Conservation (phyloP, 2,888 invertebrate species). For the Gonocerus acuteangulatus region DNA sequence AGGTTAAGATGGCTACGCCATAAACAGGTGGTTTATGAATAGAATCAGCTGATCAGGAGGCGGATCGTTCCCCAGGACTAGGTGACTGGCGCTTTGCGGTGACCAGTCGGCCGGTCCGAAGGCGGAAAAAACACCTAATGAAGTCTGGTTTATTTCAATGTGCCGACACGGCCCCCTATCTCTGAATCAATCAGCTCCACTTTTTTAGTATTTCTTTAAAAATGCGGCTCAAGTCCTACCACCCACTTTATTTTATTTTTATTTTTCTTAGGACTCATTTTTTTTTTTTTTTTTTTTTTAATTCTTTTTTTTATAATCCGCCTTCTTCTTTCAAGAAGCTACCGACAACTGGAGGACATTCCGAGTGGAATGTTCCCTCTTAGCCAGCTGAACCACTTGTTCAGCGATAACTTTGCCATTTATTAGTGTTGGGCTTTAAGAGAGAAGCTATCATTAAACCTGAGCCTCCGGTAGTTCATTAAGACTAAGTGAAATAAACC, state of each 20-base stretch:
- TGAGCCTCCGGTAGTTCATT: too few species aligned
- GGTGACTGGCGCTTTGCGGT: not conserved
- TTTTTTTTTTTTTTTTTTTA: not conserved
- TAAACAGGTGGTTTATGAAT: not conserved
- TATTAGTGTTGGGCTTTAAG: slow-evolving; percentile 11
- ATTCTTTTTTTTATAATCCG: not conserved
- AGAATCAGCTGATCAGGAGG: not conserved
- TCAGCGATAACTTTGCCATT: not conserved
- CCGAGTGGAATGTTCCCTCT: slow-evolving; percentile 14
- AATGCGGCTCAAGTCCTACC: slow-evolving; percentile 19
- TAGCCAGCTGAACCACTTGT: not conserved
- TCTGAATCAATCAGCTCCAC: slow-evolving; percentile 21
- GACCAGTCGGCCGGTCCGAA: not conserved
- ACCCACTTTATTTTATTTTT: not conserved
- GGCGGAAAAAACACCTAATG: not conserved
- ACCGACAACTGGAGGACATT: slow-evolving; percentile 13
- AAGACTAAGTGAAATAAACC: too few species aligned
- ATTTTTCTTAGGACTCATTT: not conserved
- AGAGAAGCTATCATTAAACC: not conserved
- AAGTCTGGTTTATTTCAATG: slow-evolving; percentile 1
- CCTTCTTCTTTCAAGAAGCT: slow-evolving; percentile 8
- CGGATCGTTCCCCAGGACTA: too few species aligned
- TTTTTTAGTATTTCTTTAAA: slow-evolving; percentile 25
- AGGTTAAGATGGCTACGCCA: too few species aligned
- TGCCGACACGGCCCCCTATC: slow-evolving; percentile 6